These are phyloP conservation scores for Brachionus sp. DNA, from an alignment of 1,140 invertebrate genomes.

Conservation along the genomic window DNA sequence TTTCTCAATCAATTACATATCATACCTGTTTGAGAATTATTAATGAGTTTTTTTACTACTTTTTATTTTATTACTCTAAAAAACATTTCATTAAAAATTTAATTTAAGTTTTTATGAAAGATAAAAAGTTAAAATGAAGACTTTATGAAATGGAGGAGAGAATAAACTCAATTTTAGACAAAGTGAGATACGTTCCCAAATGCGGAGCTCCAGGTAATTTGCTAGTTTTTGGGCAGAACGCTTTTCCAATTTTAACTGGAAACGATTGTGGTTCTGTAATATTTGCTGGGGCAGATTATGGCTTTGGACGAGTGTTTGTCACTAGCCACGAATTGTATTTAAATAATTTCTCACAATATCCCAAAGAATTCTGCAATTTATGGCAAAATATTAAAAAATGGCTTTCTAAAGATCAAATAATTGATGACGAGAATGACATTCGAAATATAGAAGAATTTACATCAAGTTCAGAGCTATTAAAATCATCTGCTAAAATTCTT, in stretches of 20 bases:
- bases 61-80: background rate
- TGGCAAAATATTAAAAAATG: conserved; percentile 40
- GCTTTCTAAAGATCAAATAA: background rate
- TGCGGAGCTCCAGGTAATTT: background rate
- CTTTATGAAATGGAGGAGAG: background rate
- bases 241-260: conserved; percentile 8
- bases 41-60: background rate
- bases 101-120: conserved; percentile 13
- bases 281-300: conserved; percentile 10
- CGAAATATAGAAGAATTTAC: background rate
- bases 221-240: background rate
- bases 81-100: background rate
- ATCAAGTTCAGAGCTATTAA: background rate
- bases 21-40: background rate
- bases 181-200: conserved; percentile 28
- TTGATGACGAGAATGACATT: background rate
- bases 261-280: background rate
- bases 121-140: conserved; percentile 22
- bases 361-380: background rate
- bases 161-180: background rate
- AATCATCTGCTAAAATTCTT: background rate
- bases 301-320: conserved; percentile 23
- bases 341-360: background rate
- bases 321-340: conserved; percentile 8
- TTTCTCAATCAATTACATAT: background rate